These are phyloP conservation scores for Drosophila ogumai DNA, from an alignment of 1,140 invertebrate species.

Conservation along the genomic window DNA sequence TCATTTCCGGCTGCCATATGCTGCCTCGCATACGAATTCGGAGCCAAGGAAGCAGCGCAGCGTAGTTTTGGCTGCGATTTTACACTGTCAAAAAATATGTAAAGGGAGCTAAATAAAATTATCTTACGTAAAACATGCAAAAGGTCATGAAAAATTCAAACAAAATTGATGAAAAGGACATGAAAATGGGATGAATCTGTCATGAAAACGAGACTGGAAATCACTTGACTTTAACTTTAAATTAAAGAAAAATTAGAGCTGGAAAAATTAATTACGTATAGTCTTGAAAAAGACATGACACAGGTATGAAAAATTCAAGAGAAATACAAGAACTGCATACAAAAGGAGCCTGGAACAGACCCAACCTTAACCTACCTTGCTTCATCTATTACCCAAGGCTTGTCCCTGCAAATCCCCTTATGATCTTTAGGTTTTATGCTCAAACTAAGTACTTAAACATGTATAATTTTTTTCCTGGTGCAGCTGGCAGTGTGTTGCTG, in stretches of 20 bases:
- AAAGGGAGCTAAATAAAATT: rapidly evolving
- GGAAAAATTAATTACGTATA: not conserved
- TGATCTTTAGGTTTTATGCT: not conserved
- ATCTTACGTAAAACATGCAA: too few relatives aligned
- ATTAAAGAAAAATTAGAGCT: not conserved
- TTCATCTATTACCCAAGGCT: not conserved
- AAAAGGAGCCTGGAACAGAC: not conserved
- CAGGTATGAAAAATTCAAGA: not conserved
- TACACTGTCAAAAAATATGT: not conserved
- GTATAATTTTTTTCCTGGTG: constrained; percentile 5
- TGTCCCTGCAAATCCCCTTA: not conserved
- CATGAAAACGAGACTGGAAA: not conserved
- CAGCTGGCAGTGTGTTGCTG: constrained; percentile 10
- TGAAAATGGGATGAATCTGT: not conserved
- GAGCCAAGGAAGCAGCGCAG: constrained; percentile 27
- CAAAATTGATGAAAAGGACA: not conserved
- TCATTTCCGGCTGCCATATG: constrained; percentile 83
- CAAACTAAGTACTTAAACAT: constrained; percentile 3
- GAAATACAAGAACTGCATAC: not conserved
- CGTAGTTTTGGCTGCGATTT: constrained; percentile 57
- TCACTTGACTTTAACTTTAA: not conserved
- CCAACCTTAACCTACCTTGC: too few relatives aligned
- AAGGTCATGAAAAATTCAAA: not conserved
- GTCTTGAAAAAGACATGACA: not conserved
- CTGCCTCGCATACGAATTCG: constrained; percentile 75